Evolutionary conservation across 2,888 invertebrate species (phyloP).

Genomic region (Trissolcus japonicus): DNA sequence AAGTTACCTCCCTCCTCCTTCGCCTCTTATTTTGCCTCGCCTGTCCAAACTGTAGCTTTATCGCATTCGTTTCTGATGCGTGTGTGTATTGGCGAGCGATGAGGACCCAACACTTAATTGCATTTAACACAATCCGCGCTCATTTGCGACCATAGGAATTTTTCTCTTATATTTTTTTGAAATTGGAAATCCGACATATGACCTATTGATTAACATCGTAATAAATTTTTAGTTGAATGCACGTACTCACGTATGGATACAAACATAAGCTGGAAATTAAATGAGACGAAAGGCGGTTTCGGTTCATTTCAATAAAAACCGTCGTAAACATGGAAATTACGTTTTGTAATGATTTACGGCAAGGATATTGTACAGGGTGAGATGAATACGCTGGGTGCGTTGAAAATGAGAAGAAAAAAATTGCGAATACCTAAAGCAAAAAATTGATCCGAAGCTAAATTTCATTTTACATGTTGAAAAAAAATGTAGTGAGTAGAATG

Average conservation of each 20-base stretch:
- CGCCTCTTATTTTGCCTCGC: slow-evolving; percentile 43
- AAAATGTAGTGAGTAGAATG: too few relatives aligned
- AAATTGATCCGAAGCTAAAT: too few relatives aligned
- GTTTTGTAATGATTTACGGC: slow-evolving; percentile 41
- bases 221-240: slow-evolving; percentile 43
- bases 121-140: slow-evolving; percentile 72
- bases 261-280: slow-evolving; percentile 29
- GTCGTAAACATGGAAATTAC: slow-evolving; percentile 52
- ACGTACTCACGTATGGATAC: not conserved
- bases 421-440: not conserved
- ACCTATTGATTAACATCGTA: slow-evolving; percentile 41
- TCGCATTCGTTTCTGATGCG: slow-evolving; percentile 56
- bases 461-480: too few relatives aligned
- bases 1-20: slow-evolving; percentile 32
- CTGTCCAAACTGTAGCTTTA: slow-evolving; percentile 55
- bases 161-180: slow-evolving; percentile 69
- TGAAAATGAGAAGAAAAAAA: not conserved
- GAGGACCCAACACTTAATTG: slow-evolving; percentile 74
- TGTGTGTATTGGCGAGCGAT: slow-evolving; percentile 63
- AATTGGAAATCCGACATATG: slow-evolving; percentile 42
- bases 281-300: slow-evolving; percentile 34
- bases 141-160: slow-evolving; percentile 69
- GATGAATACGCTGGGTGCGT: not conserved
- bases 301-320: slow-evolving; percentile 52
- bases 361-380: not conserved